phyloP scores from a whole-genome alignment of 2,888 invertebrate genomes.

The Ichneumon xanthorius region DNA sequence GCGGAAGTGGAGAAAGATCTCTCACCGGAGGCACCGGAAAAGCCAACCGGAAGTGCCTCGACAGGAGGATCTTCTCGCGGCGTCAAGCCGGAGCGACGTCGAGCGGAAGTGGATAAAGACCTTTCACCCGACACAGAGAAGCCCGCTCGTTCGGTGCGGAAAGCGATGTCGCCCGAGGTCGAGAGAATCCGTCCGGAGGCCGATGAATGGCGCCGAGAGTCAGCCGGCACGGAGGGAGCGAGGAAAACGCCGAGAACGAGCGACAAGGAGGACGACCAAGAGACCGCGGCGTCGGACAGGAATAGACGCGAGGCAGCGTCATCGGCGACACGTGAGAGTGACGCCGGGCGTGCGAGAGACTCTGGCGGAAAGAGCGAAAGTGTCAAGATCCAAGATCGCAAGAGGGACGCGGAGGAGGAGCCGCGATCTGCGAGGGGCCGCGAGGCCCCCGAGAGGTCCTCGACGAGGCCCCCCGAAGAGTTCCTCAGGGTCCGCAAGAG shows the following conservation, averaged over 20 bases:
- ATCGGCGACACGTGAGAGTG: conserved; percentile 44
- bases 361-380: conserved; percentile 36
- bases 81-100: conserved; percentile 2
- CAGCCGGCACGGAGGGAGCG: not conserved
- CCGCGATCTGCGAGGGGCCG: not conserved
- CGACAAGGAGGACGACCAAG: conserved; percentile 34
- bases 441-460: not conserved
- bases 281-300: conserved; percentile 47
- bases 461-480: not conserved
- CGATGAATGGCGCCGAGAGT: conserved; percentile 16
- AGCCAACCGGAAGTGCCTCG: not conserved
- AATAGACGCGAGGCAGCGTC: conserved; percentile 58
- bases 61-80: too few relatives aligned
- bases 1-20: conserved; percentile 38
- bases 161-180: conserved; percentile 26
- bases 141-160: not conserved
- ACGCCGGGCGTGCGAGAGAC: conserved; percentile 15
- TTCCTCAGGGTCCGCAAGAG: not conserved
- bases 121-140: conserved; percentile 12
- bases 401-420: not conserved
- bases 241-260: conserved; percentile 38
- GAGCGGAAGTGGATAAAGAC: conserved; percentile 39
- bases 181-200: conserved; percentile 26
- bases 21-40: conserved; percentile 4
- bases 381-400: not conserved